A percentile compares a stretch with the other conserved stretches of the same genome.
Evolutionary conservation across 1,140 invertebrate genomes (phyloP).

Genomic region (Listronotus oregonensis): DNA sequence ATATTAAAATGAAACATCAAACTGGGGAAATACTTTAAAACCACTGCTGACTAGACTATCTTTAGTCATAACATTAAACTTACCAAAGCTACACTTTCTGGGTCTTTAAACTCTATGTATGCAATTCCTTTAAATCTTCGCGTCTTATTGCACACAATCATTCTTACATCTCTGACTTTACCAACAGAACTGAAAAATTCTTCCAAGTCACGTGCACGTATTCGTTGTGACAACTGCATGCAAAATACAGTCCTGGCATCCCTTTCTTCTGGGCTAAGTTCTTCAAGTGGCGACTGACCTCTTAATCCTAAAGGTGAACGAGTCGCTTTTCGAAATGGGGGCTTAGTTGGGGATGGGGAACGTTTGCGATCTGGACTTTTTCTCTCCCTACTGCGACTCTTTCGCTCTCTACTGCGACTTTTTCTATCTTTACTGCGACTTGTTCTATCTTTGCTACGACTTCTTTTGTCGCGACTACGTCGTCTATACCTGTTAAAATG

Average conservation of each 20-base stretch:
- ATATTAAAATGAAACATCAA: too few relatives aligned
- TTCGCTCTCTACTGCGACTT: slow-evolving; percentile 29
- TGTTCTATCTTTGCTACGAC: slow-evolving; percentile 9
- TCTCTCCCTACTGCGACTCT: slow-evolving; percentile 53
- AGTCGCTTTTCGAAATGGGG: slow-evolving; percentile 43
- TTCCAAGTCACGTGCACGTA: slow-evolving; percentile 94
- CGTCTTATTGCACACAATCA: slow-evolving; percentile 99
- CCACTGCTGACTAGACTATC: too few relatives aligned
- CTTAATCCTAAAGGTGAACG: slow-evolving; percentile 45
- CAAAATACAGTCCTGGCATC: slow-evolving; percentile 98
- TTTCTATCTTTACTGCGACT: slow-evolving; percentile 10
- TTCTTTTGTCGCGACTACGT: slow-evolving; percentile 15
- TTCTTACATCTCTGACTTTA: slow-evolving; percentile 96
- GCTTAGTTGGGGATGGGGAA: slow-evolving; percentile 44
- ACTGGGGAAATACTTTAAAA: too few relatives aligned
- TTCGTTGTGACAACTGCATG: slow-evolving; percentile 93
- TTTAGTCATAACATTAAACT: slow-evolving; percentile 53
- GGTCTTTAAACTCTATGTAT: slow-evolving; percentile 98
- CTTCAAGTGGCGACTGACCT: slow-evolving; percentile 60
- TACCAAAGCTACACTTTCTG: slow-evolving; percentile 94
- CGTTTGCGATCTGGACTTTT: slow-evolving; percentile 50
- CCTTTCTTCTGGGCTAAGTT: slow-evolving; percentile 95
- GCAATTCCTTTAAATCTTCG: slow-evolving; percentile 98
- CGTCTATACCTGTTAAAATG: slow-evolving; percentile 3
- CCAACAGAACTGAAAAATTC: slow-evolving; percentile 99